Evolutionary conservation across 2,113 vertebrate species (phyloP).

Genomic region (Nesoenas mayeri): DNA sequence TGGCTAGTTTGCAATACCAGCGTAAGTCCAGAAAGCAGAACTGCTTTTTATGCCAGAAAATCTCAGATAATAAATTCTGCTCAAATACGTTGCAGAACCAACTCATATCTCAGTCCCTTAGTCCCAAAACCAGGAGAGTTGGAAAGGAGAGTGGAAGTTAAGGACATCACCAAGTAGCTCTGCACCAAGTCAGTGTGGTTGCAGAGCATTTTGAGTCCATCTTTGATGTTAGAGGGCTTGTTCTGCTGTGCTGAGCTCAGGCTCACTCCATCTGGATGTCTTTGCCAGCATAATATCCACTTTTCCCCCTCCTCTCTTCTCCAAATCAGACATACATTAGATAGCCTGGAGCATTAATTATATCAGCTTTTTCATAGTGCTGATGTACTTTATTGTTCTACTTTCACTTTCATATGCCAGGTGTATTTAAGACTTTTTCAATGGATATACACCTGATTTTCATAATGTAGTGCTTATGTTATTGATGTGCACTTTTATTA

Average conservation of each 20-base stretch:
- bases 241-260: background rate
- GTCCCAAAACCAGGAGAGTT: background rate
- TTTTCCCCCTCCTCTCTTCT: background rate
- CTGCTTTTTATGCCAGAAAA: background rate
- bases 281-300: background rate
- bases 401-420: conserved; percentile 2
- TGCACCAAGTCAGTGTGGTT: background rate
- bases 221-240: background rate
- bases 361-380: background rate
- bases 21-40: background rate
- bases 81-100: background rate
- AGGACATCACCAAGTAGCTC: background rate
- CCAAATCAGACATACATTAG: background rate
- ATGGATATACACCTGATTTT: background rate
- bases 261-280: background rate
- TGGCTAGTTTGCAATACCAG: background rate
- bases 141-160: background rate
- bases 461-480: background rate
- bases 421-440: background rate
- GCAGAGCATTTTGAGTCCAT: background rate
- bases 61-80: background rate
- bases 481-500: background rate
- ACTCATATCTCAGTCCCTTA: background rate
- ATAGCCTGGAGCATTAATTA: background rate
- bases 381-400: background rate